These are phyloP conservation scores for Periophthalmodon schlosseri DNA, from an alignment of 2,113 vertebrate species.

Conservation along the genomic window DNA sequence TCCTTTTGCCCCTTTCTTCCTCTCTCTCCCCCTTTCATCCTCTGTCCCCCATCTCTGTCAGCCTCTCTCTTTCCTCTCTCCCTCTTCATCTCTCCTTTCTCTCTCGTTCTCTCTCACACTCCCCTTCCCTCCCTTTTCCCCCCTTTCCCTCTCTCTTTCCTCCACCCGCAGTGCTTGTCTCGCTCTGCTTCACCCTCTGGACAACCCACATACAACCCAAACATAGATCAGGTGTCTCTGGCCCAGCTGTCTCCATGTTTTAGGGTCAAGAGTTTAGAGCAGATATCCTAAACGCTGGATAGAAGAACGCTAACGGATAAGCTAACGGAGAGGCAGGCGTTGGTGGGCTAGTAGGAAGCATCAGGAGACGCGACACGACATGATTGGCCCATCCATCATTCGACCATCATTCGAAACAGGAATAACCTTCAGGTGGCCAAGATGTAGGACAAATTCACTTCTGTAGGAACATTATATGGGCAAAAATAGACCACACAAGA, in stretches of 20 bases:
- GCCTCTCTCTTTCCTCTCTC: too few relatives aligned
- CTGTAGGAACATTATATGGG: conserved; percentile 17
- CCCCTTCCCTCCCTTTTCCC: not conserved
- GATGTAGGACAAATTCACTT: conserved; percentile 53
- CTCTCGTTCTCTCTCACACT: conserved; percentile 31
- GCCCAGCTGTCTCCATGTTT: conserved; percentile 72
- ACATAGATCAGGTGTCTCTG: conserved; percentile 69
- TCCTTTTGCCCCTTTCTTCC: too few relatives aligned
- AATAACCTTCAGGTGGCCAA: conserved; percentile 63
- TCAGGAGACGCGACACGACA: conserved; percentile 55
- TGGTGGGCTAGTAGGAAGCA: conserved; percentile 29
- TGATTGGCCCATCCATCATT: conserved; percentile 17
- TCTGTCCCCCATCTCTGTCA: too few relatives aligned
- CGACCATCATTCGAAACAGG: conserved; percentile 23
- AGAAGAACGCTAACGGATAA: conserved; percentile 28
- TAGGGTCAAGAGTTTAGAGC: conserved; percentile 59
- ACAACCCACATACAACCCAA: conserved; percentile 71
- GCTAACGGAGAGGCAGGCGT: conserved; percentile 28
- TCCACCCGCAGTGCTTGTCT: conserved; percentile 26
- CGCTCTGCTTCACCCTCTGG: conserved; percentile 29
- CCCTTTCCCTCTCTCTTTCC: conserved; percentile 24
- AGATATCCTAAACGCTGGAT: conserved; percentile 43
- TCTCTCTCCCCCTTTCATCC: too few relatives aligned
- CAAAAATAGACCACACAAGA: not conserved
- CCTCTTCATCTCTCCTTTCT: too few relatives aligned